Conservation (phyloP, 2,888 invertebrate species). For the Machimus rusticus region DNA sequence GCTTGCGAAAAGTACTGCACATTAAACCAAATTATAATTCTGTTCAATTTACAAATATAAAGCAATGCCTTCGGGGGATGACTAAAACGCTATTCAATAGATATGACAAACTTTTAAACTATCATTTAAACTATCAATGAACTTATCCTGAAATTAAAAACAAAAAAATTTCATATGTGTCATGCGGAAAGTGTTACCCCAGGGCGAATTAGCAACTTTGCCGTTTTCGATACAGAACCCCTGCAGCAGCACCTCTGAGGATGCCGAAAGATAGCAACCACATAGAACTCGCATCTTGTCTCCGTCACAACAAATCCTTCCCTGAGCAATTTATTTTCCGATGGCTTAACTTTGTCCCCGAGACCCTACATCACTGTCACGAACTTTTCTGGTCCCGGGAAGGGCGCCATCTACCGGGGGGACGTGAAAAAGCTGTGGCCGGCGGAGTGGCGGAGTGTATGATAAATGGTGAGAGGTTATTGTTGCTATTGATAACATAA, state of each 20-base stretch:
- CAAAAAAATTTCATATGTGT: not conserved
- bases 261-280: conserved; percentile 27
- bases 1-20: too few species aligned
- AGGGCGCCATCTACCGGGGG: not conserved
- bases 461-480: conserved; percentile 5
- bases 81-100: not conserved
- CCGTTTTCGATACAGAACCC: not conserved
- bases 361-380: conserved; percentile 40
- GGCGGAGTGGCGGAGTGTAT: not conserved
- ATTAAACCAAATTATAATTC: too few species aligned
- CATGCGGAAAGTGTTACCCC: not conserved
- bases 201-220: not conserved
- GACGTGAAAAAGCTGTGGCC: conserved; percentile 9
- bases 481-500: conserved; percentile 20
- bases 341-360: conserved; percentile 40
- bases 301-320: conserved; percentile 37
- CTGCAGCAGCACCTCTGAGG: not conserved
- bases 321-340: conserved; percentile 33
- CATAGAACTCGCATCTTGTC: not conserved
- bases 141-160: not conserved
- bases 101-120: not conserved
- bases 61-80: not conserved
- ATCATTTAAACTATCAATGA: not conserved
- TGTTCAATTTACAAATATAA: too few species aligned
- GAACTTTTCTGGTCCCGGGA: not conserved